A percentile compares a stretch with the other conserved stretches of the same genome.
Evolutionary conservation across 2,888 invertebrate species (phyloP).

Genomic region (Euzetes globulus): DNA sequence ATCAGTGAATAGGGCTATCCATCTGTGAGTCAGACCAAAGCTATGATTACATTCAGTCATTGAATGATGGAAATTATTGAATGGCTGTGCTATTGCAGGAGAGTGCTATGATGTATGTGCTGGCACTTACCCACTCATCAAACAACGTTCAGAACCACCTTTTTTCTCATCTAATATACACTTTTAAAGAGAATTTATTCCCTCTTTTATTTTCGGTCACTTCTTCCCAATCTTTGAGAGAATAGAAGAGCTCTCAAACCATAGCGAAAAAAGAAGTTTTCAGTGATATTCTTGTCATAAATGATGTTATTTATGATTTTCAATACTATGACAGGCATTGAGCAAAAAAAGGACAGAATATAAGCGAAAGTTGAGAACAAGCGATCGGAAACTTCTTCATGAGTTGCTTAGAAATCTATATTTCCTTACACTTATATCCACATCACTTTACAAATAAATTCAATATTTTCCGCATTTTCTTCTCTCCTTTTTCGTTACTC

Average conservation of each 20-base stretch:
- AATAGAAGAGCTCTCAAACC: no score
- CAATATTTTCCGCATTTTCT: neutral
- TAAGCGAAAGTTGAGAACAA: neutral
- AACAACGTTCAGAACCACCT: neutral
- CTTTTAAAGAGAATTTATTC: neutral
- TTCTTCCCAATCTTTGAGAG: neutral
- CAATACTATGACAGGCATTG: conserved; percentile 4
- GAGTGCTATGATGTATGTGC: neutral
- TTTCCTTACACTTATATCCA: neutral
- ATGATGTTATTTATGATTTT: conserved; percentile 1
- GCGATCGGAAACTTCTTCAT: neutral
- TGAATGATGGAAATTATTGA: neutral
- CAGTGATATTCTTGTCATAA: neutral
- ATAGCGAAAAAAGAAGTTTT: neutral
- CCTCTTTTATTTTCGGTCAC: neutral
- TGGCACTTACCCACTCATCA: conserved; percentile 1
- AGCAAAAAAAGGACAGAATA: neutral
- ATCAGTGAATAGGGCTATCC: neutral
- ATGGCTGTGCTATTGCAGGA: neutral
- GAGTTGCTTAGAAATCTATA: neutral
- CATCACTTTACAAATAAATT: neutral
- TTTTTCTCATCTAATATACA: neutral
- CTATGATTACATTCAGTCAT: neutral
- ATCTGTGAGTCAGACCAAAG: neutral
- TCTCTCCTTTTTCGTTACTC: no score